Base-by-base conservation (phyloP, 2,888 invertebrate species). In the Camponotus fellah region DNA sequence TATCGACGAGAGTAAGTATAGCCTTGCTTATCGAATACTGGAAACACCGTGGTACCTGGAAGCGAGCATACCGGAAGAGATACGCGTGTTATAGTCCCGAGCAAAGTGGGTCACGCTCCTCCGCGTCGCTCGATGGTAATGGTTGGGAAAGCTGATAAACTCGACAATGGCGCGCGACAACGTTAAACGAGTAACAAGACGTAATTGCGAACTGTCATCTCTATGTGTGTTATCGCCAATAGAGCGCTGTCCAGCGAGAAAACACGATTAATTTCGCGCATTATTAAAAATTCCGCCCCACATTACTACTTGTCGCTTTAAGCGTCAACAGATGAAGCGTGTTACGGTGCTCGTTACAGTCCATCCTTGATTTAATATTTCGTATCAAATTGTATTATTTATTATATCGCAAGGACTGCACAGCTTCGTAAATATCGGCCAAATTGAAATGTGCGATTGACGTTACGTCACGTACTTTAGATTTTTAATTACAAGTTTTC, bases 1-100 rank as follows among this genome's bases (percentile, higher is more conserved):
- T 46, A 79, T 79, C 46, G 79, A 37, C 26, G 37, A 2, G 66
- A 21, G 17, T 34, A 37, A 71, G 71, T 79, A 60, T 60, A 60
- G 69, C 60, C 34, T 37, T 69, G 79, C 58, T 46, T 60, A 69
- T 69, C 79, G 79, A 79, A 71, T 79, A 46, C 79, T 79, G 79
- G 71, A 79, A 79, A 79, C 79, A 60, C 46, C 71, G 14, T 46
- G 3, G 40, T 60, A 37, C 37, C 60, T 46, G 60, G 79, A 26
- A 80, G 79, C 79, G 71, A 60, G 60, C 69, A 71, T 71, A 60
- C 71, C 71, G 79, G 79, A 80, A 80, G 79, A 79, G 79, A 80
- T 71, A 71, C 60, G 79, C 46, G 79, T n/a, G 79, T 80, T 80
- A 71, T 71, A 80, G 79, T 80, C 79, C 60, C 69, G 60, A 26